Conservation (phyloP, 2,113 vertebrate genomes). For the Dryoscopus gambensis region DNA sequence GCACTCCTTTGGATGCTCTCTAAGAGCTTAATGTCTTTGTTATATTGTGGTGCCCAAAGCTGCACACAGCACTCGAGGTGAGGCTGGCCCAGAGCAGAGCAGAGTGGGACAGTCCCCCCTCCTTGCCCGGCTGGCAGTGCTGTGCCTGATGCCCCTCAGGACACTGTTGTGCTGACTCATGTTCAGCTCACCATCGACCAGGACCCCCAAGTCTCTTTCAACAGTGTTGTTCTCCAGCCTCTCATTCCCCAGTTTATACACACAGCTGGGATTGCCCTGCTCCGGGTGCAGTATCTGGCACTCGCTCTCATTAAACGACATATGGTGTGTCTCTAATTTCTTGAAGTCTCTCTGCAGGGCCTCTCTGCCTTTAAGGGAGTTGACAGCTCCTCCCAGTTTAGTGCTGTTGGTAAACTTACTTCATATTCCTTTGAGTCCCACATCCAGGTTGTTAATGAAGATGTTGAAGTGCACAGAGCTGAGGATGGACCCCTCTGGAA, state of each 20-base stretch:
- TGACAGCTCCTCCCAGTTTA: not conserved
- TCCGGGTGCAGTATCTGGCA: not conserved
- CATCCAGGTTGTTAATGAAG: not conserved
- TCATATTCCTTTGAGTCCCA: not conserved
- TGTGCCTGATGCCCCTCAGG: not conserved
- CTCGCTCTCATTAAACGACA: not conserved
- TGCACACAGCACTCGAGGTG: accelerated
- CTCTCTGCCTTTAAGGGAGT: not conserved
- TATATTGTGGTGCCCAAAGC: not conserved
- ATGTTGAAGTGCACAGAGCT: not conserved
- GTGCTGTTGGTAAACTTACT: not conserved
- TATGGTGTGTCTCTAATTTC: accelerated
- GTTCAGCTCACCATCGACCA: accelerated
- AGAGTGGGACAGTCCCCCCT: not conserved
- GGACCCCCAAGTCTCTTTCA: not conserved
- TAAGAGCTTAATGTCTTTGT: too few relatives aligned
- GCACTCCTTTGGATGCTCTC: not conserved
- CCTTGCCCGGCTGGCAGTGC: accelerated
- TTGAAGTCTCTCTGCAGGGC: not conserved
- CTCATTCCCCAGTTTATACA: too few relatives aligned
- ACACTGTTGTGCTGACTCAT: accelerated
- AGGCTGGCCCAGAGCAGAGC: accelerated
- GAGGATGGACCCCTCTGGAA: not conserved
- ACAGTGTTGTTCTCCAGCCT: not conserved
- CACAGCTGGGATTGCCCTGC: not conserved